Evolutionary conservation across 1,140 invertebrate species (phyloP).

Genomic region (Neodiprion fabricii): DNA sequence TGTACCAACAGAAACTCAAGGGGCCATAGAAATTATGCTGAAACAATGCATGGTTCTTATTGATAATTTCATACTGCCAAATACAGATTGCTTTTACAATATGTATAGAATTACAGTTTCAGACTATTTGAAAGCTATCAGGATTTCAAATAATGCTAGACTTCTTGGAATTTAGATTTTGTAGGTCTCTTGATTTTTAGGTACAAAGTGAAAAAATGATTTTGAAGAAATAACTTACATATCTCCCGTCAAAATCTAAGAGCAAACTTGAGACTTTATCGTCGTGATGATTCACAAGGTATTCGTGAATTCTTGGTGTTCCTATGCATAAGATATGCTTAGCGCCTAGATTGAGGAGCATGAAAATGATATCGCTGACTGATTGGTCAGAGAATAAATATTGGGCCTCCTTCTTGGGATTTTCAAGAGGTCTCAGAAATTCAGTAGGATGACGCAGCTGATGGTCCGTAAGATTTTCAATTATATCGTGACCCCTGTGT

Average conservation of each 20-base stretch:
- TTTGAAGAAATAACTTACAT: slow-evolving; percentile 54
- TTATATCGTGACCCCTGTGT: slow-evolving; percentile 62
- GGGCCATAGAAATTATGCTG: slow-evolving; percentile 74
- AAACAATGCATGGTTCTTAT: slow-evolving; percentile 31
- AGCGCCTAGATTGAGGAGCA: slow-evolving; percentile 62
- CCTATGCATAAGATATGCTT: slow-evolving; percentile 79
- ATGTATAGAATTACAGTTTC: background rate
- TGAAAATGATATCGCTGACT: slow-evolving; percentile 63
- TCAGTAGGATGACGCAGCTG: slow-evolving; percentile 65
- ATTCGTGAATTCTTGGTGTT: slow-evolving; percentile 77
- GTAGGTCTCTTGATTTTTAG: background rate
- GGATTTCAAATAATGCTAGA: background rate
- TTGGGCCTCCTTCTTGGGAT: slow-evolving; percentile 78
- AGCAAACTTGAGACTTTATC: slow-evolving; percentile 69
- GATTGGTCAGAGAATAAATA: slow-evolving; percentile 73
- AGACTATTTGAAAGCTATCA: slow-evolving; percentile 6
- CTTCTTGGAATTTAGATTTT: no score
- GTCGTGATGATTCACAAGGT: slow-evolving; percentile 61
- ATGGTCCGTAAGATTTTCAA: slow-evolving; percentile 56
- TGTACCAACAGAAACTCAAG: slow-evolving; percentile 78
- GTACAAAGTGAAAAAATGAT: slow-evolving; percentile 11
- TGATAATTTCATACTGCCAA: background rate
- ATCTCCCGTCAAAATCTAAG: slow-evolving; percentile 79
- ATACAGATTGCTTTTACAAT: no score
- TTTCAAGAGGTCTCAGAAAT: slow-evolving; percentile 67